Evolutionary conservation across 1,140 invertebrate genomes (phyloP).

Genomic region (Callitettix versicolor): DNA sequence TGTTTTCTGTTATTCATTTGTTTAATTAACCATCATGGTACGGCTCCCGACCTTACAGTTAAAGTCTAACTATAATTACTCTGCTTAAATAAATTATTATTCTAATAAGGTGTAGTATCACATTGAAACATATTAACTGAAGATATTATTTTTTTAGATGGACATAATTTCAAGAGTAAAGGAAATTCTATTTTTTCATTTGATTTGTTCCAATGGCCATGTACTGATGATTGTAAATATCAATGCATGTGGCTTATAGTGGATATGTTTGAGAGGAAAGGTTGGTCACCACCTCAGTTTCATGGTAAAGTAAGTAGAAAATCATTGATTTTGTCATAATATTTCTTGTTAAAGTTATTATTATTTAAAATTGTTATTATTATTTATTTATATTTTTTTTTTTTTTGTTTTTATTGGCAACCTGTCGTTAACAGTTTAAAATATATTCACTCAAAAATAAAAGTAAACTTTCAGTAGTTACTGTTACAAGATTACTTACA

Average conservation of each 20-base stretch:
- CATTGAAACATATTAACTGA: too few species aligned
- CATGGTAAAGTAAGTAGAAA: constrained; percentile 71
- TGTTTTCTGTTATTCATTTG: not conserved
- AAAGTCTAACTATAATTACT: too few species aligned
- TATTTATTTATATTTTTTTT: constrained; percentile 15
- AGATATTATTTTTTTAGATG: constrained; percentile 36
- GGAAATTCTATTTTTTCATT: constrained; percentile 39
- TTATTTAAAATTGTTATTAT: constrained; percentile 15
- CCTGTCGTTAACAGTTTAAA: too few species aligned
- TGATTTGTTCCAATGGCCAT: constrained; percentile 57
- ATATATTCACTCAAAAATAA: too few species aligned
- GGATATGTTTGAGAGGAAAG: constrained; percentile 55
- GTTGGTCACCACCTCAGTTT: constrained; percentile 76
- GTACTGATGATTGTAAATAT: constrained; percentile 75
- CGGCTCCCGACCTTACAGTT: too few species aligned
- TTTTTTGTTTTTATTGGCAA: not conserved
- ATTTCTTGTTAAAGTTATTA: constrained; percentile 14
- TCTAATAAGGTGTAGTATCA: constrained; percentile 16
- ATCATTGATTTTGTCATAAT: constrained; percentile 12
- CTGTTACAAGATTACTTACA: too few species aligned
- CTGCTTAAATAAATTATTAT: constrained; percentile 15
- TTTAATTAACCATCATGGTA: too few species aligned
- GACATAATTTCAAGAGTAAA: constrained; percentile 38
- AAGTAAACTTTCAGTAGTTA: too few species aligned
- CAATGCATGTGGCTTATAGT: constrained; percentile 91